These are phyloP conservation scores for Mizuhopecten yessoensis DNA, from an alignment of 1,140 invertebrate genomes.

Conservation along the genomic window DNA sequence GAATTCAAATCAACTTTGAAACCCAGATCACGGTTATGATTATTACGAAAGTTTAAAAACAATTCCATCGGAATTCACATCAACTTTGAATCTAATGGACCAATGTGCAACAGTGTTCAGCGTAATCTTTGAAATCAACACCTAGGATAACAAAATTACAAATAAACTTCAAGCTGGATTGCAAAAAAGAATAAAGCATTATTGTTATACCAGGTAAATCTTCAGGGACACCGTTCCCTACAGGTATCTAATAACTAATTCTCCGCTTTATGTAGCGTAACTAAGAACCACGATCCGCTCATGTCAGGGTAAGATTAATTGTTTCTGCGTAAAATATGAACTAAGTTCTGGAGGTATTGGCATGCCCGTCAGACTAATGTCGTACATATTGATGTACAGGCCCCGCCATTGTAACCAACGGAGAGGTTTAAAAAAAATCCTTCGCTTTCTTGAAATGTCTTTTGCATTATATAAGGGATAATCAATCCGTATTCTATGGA, in stretches of 20 bases:
- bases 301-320: constrained; percentile 14
- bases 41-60: neutral
- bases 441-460: neutral
- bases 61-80: neutral
- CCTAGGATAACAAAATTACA: neutral
- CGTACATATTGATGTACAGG: neutral
- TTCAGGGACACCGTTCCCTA: neutral
- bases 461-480: constrained; percentile 7
- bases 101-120: neutral
- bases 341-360: neutral
- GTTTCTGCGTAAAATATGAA: neutral
- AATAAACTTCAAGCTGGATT: neutral
- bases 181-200: neutral
- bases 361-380: neutral
- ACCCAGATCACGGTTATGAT: no score
- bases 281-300: constrained; percentile 10
- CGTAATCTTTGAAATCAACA: neutral
- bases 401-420: neutral
- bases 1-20: no score
- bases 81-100: neutral
- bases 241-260: neutral
- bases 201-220: neutral
- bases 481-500: neutral
- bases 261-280: neutral
- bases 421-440: neutral